Base-by-base conservation (phyloP, 2,888 invertebrate genomes). In the Rhingia rostrata region DNA sequence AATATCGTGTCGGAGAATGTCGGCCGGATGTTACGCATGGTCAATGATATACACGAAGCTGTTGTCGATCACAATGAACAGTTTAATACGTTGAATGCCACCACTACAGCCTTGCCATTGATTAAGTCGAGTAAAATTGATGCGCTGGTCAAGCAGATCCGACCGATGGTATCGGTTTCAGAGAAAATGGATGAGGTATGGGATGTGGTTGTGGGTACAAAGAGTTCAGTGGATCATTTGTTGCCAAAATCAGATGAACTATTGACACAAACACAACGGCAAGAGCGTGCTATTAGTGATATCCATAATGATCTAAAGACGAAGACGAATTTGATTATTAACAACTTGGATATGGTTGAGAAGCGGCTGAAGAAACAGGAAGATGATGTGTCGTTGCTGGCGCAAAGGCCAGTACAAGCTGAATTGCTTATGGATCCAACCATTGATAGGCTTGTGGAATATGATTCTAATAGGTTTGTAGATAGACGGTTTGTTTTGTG, bases 101-200 rank as follows among this genome's bases (percentile, higher is more conserved):
- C 94, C 0, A 93, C 94, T 61, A 93, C 94, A 0, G 92, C 93
- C n/a, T 91, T 93, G 33, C 93, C 94, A 0, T 88, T 93, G 6
- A 90, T 93, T 10, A 94, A 94, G 88, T 93, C 93, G 10, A 96
- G 95, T 89, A 97, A 96, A 92, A 94, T 97, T 86, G 96, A 97
- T 91, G 94, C 93, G 4, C 93, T 97, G 37, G 95, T 96, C 0
- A 95, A 95, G 88, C 95, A 96, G 92, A 96, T 97, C 89, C 94
- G 95, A 86, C 97, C 97, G 0, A 96, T 97, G 92, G 94, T 96
- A 89, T 95, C 95, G 69, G 96, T 97, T 0, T 96, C 96, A 0
- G 96, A 96, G 89, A 97, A 97, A 91, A 97, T 97, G 96, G 97
- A 97, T 88, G 96, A 97, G 91, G 96, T 97, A 4, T 97, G 97